Conservation (phyloP, 2,888 invertebrate species). For the Tetrapedia diversipes region DNA sequence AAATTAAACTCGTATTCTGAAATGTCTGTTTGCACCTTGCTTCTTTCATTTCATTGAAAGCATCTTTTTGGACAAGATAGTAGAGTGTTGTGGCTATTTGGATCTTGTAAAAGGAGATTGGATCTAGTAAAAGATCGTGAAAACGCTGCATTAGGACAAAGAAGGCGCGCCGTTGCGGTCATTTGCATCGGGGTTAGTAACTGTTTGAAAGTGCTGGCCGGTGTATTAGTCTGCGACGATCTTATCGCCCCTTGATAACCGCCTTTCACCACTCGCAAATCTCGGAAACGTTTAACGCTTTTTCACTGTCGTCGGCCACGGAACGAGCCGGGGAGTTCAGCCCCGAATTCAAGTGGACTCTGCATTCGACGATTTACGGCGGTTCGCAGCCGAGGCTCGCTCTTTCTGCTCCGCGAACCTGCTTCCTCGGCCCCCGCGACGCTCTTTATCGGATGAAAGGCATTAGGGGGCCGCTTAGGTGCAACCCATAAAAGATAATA, state of each 20-base stretch:
- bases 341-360: slow-evolving; percentile 68
- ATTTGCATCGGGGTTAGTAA: slow-evolving; percentile 20
- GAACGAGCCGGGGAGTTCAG: slow-evolving; percentile 61
- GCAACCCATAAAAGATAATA: slow-evolving; percentile 67
- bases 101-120: no score
- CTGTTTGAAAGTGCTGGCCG: slow-evolving; percentile 27
- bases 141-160: slow-evolving; percentile 2
- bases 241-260: slow-evolving; percentile 48
- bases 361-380: slow-evolving; percentile 67
- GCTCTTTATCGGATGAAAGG: slow-evolving; percentile 63
- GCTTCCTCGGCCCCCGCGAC: slow-evolving; percentile 12
- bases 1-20: no score
- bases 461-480: slow-evolving; percentile 66
- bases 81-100: no score
- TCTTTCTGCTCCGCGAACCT: slow-evolving; percentile 38
- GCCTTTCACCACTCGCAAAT: slow-evolving; percentile 54
- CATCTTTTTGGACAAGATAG: no score
- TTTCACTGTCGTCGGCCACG: slow-evolving; percentile 52
- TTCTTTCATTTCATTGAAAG: no score
- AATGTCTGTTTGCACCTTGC: no score
- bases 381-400: slow-evolving; percentile 37
- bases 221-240: slow-evolving; percentile 40
- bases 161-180: slow-evolving; percentile 32
- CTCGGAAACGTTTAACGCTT: slow-evolving; percentile 55
- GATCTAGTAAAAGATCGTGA: no score